Evolutionary conservation across 2,888 invertebrate genomes (phyloP), one percentile per base, ranked within the genome.

Genomic region (Diplolepis rosae): DNA sequence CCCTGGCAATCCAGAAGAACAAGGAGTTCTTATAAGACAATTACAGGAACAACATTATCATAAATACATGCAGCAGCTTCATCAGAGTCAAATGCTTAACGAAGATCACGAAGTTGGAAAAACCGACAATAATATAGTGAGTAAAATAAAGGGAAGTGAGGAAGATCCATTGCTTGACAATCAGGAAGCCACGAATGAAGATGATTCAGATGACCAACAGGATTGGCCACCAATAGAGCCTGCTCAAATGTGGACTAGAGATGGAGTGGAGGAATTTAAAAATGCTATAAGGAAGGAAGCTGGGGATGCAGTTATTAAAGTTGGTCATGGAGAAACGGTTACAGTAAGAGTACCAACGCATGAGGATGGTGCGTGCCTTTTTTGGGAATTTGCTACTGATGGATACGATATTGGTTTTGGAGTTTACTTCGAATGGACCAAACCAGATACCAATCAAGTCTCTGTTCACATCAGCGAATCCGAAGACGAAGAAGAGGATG

Each of bases 341-440:
- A 99, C 98, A 61, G 96, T 98, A 81, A 91, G 99, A 45, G 99
- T 99, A 68, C 99, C 99, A 7, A 99, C 99, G 0, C 97, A 98
- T 87, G 94, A 95, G 77, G 95, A 96, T 82, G 99, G 99, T 0
- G 93, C 95, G 1, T 95, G 96, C 83, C 91, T 99, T 45, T 99
- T 98, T 90, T 99, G 99, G 99, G 99, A 99, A 90, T 99, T 99
- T 89, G 98, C 98, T 13, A 99, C 99, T 0, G 99, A 99, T 88
- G 94, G 94, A 86, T 99, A 98, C 86, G 99, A 99, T 88, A 95
- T 99, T 83, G 97, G 95, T 74, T 99, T 99, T 89, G 99, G 99
- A 0, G 93, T 99, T 65, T 98, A 95, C 89, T 99, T 99, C 89
- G 99, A 99, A 90, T 99, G 98, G 97, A 95, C 95, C 67, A 96